These are phyloP conservation scores for Platysteira castanea DNA, from an alignment of 2,113 vertebrate species.

Conservation along the genomic window DNA sequence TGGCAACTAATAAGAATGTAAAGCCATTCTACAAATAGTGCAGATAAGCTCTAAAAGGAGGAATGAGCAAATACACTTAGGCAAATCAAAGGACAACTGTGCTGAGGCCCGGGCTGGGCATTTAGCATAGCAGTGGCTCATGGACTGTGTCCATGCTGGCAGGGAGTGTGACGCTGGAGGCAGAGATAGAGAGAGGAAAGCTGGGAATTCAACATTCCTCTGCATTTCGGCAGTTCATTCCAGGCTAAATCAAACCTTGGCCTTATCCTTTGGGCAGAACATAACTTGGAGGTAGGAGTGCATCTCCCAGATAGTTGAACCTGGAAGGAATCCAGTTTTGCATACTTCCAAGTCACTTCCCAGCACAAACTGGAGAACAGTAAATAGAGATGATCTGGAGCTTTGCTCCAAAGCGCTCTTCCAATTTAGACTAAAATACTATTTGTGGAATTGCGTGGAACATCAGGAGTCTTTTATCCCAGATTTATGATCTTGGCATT, in stretches of 20 bases:
- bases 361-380: background rate
- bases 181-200: background rate
- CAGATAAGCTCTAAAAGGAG: background rate
- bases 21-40: conserved; percentile 50
- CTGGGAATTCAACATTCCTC: background rate
- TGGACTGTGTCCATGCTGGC: background rate
- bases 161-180: background rate
- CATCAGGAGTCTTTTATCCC: background rate
- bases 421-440: background rate
- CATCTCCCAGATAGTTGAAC: background rate
- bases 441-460: background rate
- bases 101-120: background rate
- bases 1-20: conserved; percentile 41
- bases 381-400: background rate
- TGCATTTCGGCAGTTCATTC: background rate
- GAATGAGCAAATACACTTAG: conserved; percentile 15
- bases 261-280: background rate
- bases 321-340: background rate
- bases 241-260: background rate
- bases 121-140: background rate
- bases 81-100: background rate
- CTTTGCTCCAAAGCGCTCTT: background rate
- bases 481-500: background rate
- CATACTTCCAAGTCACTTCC: background rate
- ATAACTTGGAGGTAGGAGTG: background rate